phyloP scores from a whole-genome alignment of 2,888 invertebrate genomes.

The Allacma fusca region DNA sequence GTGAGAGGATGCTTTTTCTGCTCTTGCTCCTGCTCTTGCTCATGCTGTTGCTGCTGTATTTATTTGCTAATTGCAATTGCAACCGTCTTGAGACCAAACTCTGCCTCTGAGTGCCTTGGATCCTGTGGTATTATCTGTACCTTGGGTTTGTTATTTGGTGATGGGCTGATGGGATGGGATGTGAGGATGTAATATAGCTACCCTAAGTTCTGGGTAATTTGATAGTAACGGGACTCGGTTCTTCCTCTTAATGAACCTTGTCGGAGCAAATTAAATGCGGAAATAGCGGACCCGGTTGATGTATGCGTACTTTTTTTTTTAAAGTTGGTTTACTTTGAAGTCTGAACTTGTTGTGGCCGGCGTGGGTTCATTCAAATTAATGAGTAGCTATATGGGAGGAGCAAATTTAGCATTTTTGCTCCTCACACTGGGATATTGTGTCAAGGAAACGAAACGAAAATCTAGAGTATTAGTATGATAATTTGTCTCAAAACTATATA shows the following conservation, averaged over 20 bases:
- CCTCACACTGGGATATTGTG: conserved; percentile 36
- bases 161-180: not conserved
- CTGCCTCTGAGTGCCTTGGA: too few relatives aligned
- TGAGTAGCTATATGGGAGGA: conserved; percentile 3
- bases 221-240: conserved; percentile 50
- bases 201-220: conserved; percentile 48
- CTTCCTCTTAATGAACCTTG: conserved; percentile 48
- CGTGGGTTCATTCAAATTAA: conserved; percentile 18
- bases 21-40: too few relatives aligned
- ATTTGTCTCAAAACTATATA: not conserved
- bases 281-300: conserved; percentile 40
- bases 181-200: not conserved
- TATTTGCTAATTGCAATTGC: too few relatives aligned
- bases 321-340: conserved; percentile 34
- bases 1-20: too few relatives aligned
- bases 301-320: conserved; percentile 14
- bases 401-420: not conserved
- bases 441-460: conserved; percentile 34
- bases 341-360: conserved; percentile 29
- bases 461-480: not conserved
- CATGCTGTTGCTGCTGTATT: too few relatives aligned
- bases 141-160: not conserved
- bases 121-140: too few relatives aligned
- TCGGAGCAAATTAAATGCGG: conserved; percentile 51
- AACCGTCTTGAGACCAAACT: too few relatives aligned